Evolutionary conservation across 1,140 invertebrate genomes (phyloP).

Genomic region (Nautilus pompilius): DNA sequence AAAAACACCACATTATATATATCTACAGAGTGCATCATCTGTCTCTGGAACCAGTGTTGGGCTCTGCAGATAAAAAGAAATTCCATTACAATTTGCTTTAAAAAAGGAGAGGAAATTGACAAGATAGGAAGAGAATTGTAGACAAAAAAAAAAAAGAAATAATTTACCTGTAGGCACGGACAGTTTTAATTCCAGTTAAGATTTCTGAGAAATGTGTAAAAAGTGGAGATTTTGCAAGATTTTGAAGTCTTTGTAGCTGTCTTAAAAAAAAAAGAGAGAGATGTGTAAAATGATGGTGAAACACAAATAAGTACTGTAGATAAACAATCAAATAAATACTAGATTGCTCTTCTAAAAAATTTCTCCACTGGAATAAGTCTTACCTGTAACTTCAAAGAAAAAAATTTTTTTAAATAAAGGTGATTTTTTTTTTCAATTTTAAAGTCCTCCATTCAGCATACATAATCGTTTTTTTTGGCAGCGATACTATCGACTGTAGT

Average conservation of each 20-base stretch:
- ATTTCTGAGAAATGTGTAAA: constrained; percentile 87
- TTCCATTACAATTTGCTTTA: background rate
- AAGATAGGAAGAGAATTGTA: background rate
- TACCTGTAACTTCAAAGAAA: no score
- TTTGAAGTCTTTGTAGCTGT: constrained; percentile 66
- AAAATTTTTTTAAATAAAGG: no score
- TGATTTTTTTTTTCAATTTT: no score
- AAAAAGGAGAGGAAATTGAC: background rate
- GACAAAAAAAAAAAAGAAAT: background rate
- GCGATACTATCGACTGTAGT: no score
- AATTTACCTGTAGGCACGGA: constrained; percentile 71
- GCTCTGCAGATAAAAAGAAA: constrained; percentile 27
- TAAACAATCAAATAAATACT: no score
- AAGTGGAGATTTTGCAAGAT: constrained; percentile 71
- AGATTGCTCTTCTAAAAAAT: no score
- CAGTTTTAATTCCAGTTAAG: constrained; percentile 82
- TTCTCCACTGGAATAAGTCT: no score
- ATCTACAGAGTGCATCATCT: constrained; percentile 68
- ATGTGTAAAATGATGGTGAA: background rate
- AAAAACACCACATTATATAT: constrained; percentile 73
- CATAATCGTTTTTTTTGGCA: no score
- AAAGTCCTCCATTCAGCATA: no score
- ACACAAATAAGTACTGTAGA: no score
- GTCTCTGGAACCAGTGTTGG: constrained; percentile 58
- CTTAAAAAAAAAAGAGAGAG: constrained; percentile 23